Percentiles rank a stretch among this genome's conserved stretches.
Conservation (phyloP, 2,797 vertebrate genomes). For the Pogonophryne albipinna region DNA sequence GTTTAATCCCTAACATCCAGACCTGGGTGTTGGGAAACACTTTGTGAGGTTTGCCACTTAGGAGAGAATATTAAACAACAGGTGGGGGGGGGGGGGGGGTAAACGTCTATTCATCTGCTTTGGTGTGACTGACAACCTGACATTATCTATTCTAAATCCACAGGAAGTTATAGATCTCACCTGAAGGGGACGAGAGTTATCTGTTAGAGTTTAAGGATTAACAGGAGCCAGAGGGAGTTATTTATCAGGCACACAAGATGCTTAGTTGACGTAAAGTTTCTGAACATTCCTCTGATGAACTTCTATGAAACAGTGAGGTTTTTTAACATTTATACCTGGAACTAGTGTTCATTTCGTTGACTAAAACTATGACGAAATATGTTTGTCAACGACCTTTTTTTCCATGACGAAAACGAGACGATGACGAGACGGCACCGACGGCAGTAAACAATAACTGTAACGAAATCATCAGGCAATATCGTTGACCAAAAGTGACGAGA, state of each 20-base stretch:
- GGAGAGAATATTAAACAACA: slow-evolving; percentile 7
- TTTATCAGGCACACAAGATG: slow-evolving; percentile 23
- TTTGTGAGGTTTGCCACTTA: slow-evolving; percentile 12
- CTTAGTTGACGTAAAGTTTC: slow-evolving; percentile 18
- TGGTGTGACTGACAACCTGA: background rate
- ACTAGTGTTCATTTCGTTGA: too few species aligned
- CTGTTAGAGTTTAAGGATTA: background rate
- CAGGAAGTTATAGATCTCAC: slow-evolving; percentile 15
- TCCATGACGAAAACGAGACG: too few species aligned
- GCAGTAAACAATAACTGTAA: too few species aligned
- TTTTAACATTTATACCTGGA: slow-evolving; percentile 12
- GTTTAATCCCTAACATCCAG: slow-evolving; percentile 33
- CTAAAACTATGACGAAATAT: too few species aligned
- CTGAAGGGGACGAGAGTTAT: background rate
- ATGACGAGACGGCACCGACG: too few species aligned
- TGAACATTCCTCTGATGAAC: slow-evolving; percentile 7
- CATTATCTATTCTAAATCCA: slow-evolving; percentile 15
- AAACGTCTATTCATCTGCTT: slow-evolving; percentile 6
- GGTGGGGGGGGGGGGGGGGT: background rate
- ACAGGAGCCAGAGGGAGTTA: slow-evolving; percentile 22
- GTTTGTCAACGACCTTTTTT: too few species aligned
- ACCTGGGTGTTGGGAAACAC: slow-evolving; percentile 25
- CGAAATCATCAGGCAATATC: too few species aligned
- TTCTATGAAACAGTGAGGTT: slow-evolving; percentile 10
- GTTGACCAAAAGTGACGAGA: too few species aligned